Evolutionary conservation across 1,140 invertebrate genomes (phyloP).

Genomic region (Lordiphosa mommai): DNA sequence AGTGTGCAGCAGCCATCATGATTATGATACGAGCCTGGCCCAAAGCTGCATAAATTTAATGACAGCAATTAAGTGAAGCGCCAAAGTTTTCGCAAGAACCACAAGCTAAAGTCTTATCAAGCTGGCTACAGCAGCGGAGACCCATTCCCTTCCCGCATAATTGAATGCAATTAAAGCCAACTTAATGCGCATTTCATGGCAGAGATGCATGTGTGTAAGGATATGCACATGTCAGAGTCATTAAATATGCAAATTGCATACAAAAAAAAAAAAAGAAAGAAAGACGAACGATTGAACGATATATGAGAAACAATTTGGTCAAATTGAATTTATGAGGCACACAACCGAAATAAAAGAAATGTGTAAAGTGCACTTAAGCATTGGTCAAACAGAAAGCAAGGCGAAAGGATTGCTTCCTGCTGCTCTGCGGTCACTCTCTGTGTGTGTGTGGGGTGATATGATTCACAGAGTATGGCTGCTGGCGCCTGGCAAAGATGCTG

Average conservation of each 20-base stretch:
- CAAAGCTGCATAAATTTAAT: constrained; percentile 68
- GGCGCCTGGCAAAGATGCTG: constrained; percentile 50
- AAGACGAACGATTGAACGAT: constrained; percentile 27
- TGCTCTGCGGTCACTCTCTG: constrained; percentile 49
- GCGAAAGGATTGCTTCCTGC: constrained; percentile 52
- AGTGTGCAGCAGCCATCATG: constrained; percentile 5
- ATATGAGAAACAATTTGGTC: constrained; percentile 61
- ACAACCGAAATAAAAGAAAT: constrained; percentile 53
- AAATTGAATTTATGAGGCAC: constrained; percentile 65
- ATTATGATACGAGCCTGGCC: constrained; percentile 58
- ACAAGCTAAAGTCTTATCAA: constrained; percentile 52
- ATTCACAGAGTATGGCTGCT: constrained; percentile 39
- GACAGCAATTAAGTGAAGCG: constrained; percentile 68
- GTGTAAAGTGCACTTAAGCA: constrained; percentile 76
- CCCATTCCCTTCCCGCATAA: constrained; percentile 37
- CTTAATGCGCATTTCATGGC: constrained; percentile 69
- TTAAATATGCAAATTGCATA: constrained; percentile 74
- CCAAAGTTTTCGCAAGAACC: constrained; percentile 57
- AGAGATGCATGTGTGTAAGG: constrained; percentile 25
- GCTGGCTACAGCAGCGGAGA: constrained; percentile 29
- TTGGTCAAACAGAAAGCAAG: constrained; percentile 15
- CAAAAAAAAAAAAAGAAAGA: constrained; percentile 29
- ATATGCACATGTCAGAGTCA: constrained; percentile 64
- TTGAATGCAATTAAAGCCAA: constrained; percentile 75
- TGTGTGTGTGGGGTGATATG: constrained; percentile 1